A percentile compares a stretch with the other conserved stretches of the same genome.
Evolutionary conservation across 37 sponge, comb jelly and placozoan species (phyloP).

Genomic region (Beroe forskalii): DNA sequence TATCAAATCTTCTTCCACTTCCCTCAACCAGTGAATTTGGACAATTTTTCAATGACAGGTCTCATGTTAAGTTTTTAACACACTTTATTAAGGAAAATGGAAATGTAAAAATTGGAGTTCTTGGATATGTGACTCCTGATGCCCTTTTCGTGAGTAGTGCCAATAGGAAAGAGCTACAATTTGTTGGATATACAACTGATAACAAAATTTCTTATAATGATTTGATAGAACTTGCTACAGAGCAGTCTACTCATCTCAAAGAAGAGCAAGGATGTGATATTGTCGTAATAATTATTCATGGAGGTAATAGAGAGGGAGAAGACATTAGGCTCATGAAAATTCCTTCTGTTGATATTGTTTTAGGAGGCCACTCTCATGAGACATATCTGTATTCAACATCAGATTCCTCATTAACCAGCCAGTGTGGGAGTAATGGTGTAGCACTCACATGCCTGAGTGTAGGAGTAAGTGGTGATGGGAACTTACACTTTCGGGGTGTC

Average conservation of each 20-base stretch:
- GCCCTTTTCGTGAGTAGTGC: conserved; percentile 46
- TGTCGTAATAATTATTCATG: conserved; percentile 49
- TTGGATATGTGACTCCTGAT: conserved; percentile 58
- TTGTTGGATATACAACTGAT: not conserved
- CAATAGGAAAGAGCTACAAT: conserved; percentile 11
- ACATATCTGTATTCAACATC: not conserved
- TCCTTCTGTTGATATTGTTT: not conserved
- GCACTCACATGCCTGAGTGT: not conserved
- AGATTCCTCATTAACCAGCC: conserved; percentile 5
- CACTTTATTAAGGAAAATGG: conserved; percentile 22
- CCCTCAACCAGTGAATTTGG: not conserved
- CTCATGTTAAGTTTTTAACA: not conserved
- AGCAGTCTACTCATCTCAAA: not conserved
- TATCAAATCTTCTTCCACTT: conserved; percentile 1
- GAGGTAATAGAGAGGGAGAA: conserved; percentile 25
- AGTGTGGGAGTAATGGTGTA: conserved; percentile 23
- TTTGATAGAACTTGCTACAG: conserved; percentile 11
- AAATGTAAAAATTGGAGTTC: conserved; percentile 1
- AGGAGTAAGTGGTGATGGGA: not conserved
- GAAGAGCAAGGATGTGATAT: conserved; percentile 16
- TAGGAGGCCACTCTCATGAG: conserved; percentile 57
- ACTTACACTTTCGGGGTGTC: not conserved
- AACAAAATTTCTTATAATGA: not conserved
- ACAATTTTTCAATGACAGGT: not conserved
- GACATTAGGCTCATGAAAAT: conserved; percentile 17